Evolutionary conservation across 1,140 invertebrate species (phyloP).

Genomic region (Zaprionus africanus): DNA sequence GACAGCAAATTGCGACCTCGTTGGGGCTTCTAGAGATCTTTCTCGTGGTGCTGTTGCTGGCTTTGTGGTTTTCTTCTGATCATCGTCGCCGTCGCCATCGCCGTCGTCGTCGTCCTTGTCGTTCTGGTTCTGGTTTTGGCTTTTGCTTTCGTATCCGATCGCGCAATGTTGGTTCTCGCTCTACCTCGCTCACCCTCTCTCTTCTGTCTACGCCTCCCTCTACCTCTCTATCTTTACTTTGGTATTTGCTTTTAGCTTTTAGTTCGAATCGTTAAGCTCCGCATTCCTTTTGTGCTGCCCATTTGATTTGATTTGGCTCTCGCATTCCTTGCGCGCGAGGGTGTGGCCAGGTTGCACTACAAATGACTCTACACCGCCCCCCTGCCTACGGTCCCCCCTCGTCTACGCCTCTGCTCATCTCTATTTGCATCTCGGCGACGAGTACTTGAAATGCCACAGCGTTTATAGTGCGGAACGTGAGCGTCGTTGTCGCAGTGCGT

Average conservation of each 20-base stretch:
- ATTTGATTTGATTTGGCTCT: slow-evolving; percentile 44
- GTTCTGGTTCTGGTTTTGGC: slow-evolving; percentile 30
- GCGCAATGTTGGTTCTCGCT: neutral
- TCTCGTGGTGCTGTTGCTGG: slow-evolving; percentile 8
- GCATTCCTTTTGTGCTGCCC: slow-evolving; percentile 42
- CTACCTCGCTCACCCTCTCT: neutral
- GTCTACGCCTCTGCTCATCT: slow-evolving; percentile 17
- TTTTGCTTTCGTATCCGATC: slow-evolving; percentile 10
- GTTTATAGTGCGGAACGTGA: slow-evolving; percentile 73
- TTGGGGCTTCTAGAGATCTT: slow-evolving; percentile 25
- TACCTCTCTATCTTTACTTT: neutral
- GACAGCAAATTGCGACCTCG: slow-evolving; percentile 51
- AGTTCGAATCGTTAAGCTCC: slow-evolving; percentile 30
- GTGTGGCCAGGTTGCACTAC: slow-evolving; percentile 40
- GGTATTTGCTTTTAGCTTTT: slow-evolving; percentile 14
- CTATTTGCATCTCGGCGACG: slow-evolving; percentile 13
- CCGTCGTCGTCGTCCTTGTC: slow-evolving; percentile 27
- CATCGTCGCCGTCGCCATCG: slow-evolving; percentile 19
- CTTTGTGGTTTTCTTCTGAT: slow-evolving; percentile 22
- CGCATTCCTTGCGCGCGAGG: slow-evolving; percentile 39
- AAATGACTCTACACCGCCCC: slow-evolving; percentile 20
- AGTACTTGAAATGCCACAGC: slow-evolving; percentile 68
- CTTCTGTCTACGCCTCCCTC: neutral
- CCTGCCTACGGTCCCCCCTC: too few relatives aligned
- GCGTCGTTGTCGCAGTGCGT: slow-evolving; percentile 18